A percentile compares a stretch with the other conserved stretches of the same genome.
Conservation (phyloP, 2,113 vertebrate species). For the Cebidichthys violaceus region DNA sequence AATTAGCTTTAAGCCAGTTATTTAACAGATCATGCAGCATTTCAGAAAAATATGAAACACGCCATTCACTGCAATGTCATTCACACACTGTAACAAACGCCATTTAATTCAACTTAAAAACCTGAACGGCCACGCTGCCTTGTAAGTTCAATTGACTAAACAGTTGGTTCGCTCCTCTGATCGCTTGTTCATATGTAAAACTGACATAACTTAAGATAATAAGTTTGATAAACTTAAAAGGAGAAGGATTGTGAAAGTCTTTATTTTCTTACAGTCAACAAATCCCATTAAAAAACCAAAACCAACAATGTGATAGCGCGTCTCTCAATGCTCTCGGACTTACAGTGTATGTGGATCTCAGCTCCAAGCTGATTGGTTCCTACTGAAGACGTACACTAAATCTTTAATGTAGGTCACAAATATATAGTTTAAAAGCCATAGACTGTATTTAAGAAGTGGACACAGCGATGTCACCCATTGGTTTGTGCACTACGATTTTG, state of each 20-base stretch:
- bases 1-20: background rate
- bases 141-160: background rate
- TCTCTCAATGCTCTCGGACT: background rate
- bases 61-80: background rate
- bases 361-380: background rate
- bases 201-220: background rate
- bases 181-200: background rate
- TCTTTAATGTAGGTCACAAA: background rate
- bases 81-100: background rate
- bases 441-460: no score
- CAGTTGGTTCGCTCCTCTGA: background rate
- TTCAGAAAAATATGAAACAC: background rate
- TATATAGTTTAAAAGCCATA: background rate
- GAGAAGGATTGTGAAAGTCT: background rate
- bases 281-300: background rate
- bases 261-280: background rate
- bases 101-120: background rate
- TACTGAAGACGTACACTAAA: background rate
- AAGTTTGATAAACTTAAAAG: background rate
- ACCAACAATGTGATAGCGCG: no score
- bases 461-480: no score
- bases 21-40: background rate
- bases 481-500: no score
- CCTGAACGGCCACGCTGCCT: background rate
- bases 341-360: background rate